Base-by-base conservation (phyloP, 1,140 invertebrate genomes). In the Agrypnia vestita region DNA sequence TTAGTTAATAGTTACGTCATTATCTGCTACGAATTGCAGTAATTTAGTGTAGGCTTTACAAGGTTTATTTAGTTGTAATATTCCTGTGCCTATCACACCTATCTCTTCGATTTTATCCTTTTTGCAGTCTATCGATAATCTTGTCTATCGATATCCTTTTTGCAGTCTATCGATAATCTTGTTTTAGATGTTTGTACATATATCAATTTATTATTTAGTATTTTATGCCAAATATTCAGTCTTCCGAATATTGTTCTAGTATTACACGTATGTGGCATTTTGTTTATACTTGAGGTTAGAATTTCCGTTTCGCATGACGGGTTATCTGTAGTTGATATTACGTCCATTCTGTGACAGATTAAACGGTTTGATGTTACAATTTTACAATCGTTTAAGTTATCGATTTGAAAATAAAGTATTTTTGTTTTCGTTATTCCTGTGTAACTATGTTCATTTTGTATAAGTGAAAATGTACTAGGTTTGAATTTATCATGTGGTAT, bases 271-370 rank as follows among this genome's bases (percentile, higher is more conserved):
- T 13, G 13, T 19, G 69, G 69, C 10, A 73, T 73, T 55, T 53
- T 73, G 8, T 4, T 53, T 15, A 73, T 13, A 21, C 21, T 73
- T 51, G 13, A 19, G 1, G 69, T 15, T 53, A 53, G 15, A 1
- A 73, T 53, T 73, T 55, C 21, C 13, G 69, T 19, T 73, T 73
- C 69, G 15, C 69, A 73, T 19, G 21, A 19, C 12, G 69, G 47
- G 21, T 73, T 73, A 17, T 73, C 49, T 10, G n/a, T 7, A 0
- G 69, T n/a, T n/a, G n/a, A n/a, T n/a, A n/a, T n/a, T n/a, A n/a
- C n/a, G n/a, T n/a, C n/a, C n/a, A n/a, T n/a, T n/a, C n/a, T n/a
- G n/a, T n/a, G n/a, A n/a, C n/a, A n/a, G n/a, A n/a, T n/a, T n/a
- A n/a, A n/a, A n/a, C n/a, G n/a, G n/a, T n/a, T n/a, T n/a, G n/a